Percentiles rank a stretch among this genome's conserved stretches.
These are phyloP conservation scores for Acanthoscelides obtectus DNA, from an alignment of 2,888 invertebrate species.

Conservation along the genomic window DNA sequence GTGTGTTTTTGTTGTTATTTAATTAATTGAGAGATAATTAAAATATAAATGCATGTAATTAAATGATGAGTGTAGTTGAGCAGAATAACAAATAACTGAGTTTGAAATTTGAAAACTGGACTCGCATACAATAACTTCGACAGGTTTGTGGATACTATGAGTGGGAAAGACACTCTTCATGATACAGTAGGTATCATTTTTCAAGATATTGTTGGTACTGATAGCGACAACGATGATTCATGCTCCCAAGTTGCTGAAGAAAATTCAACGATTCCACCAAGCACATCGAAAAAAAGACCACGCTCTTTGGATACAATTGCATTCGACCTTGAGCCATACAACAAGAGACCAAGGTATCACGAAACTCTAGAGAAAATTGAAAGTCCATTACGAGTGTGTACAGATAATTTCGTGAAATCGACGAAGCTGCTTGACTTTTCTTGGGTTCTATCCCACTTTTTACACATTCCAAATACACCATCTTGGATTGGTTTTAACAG, in stretches of 20 bases:
- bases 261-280: too few species aligned
- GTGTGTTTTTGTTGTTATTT: too few species aligned
- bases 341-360: neutral
- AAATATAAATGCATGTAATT: too few species aligned
- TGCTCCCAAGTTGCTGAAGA: too few species aligned
- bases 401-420: constrained; percentile 8
- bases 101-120: constrained; percentile 10
- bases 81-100: too few species aligned
- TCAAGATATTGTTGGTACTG: neutral
- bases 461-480: constrained; percentile 8
- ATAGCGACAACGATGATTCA: too few species aligned
- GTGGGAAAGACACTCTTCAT: constrained; percentile 14
- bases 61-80: too few species aligned
- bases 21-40: too few species aligned
- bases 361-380: constrained; percentile 7
- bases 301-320: constrained; percentile 8
- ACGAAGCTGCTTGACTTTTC: too few species aligned
- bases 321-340: constrained; percentile 5
- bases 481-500: constrained; percentile 36
- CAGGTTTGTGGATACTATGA: constrained; percentile 16
- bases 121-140: constrained; percentile 20
- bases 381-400: constrained; percentile 4
- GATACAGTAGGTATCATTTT: constrained; percentile 3
- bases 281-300: constrained; percentile 11
- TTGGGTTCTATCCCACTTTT: constrained; percentile 9